These are phyloP conservation scores for Natator depressus DNA, from an alignment of 2,113 vertebrate genomes.

Conservation along the genomic window DNA sequence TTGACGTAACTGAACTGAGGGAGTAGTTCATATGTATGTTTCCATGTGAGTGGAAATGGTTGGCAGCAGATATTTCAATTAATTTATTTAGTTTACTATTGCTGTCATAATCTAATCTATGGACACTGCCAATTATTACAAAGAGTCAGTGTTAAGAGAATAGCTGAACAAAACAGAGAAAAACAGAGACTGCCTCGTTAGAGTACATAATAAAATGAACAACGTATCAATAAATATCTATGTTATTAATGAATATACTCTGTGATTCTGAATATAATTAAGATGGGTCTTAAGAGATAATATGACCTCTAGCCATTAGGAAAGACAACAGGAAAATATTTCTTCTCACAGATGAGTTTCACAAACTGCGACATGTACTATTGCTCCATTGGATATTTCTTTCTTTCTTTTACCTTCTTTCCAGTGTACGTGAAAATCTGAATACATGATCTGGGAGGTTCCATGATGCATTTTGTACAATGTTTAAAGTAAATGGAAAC, in stretches of 20 bases:
- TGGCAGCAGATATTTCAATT: neutral
- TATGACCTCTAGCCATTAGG: neutral
- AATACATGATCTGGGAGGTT: neutral
- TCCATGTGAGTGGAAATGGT: neutral
- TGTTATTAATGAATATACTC: neutral
- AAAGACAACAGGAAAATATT: neutral
- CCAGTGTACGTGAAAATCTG: neutral
- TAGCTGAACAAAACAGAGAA: neutral
- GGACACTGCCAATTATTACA: fast-evolving
- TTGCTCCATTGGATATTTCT: neutral
- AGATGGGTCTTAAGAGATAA: neutral
- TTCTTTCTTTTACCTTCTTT: neutral
- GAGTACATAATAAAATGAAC: neutral
- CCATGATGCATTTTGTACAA: neutral
- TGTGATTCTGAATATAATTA: neutral
- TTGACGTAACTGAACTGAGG: neutral
- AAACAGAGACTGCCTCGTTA: neutral
- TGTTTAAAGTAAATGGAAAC: neutral
- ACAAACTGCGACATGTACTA: neutral
- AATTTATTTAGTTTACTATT: constrained; percentile 36
- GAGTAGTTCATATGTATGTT: neutral
- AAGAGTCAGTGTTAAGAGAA: neutral
- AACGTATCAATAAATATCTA: neutral
- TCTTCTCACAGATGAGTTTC: neutral
- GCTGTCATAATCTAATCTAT: constrained; percentile 26